These are phyloP conservation scores for Xanthorhoe spadicearia DNA, from an alignment of 2,888 invertebrate species.

Conservation along the genomic window DNA sequence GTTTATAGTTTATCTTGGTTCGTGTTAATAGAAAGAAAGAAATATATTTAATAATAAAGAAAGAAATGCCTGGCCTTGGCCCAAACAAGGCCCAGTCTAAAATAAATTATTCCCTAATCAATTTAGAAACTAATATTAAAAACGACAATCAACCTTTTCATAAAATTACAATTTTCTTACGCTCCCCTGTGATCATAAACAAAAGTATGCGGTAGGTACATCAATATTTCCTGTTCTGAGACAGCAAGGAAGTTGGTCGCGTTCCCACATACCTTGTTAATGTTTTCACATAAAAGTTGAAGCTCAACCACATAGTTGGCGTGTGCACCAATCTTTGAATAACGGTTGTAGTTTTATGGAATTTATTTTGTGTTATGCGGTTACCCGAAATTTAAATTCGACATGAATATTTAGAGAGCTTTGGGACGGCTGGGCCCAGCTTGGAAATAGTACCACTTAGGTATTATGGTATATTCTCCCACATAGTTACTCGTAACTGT, in stretches of 20 bases:
- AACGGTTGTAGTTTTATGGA: slow-evolving; percentile 28
- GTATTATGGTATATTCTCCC: not conserved
- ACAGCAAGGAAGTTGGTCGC: slow-evolving; percentile 35
- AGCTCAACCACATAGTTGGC: slow-evolving; percentile 53
- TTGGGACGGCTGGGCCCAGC: not conserved
- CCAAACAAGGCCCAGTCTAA: too few species aligned
- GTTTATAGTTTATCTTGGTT: too few species aligned
- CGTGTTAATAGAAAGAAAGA: too few species aligned
- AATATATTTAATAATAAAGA: too few species aligned
- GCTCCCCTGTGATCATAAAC: slow-evolving; percentile 23
- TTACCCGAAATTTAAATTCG: slow-evolving; percentile 24
- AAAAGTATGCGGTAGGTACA: slow-evolving; percentile 2
- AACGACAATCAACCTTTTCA: too few species aligned
- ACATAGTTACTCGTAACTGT: not conserved
- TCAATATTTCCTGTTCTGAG: slow-evolving; percentile 36
- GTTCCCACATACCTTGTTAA: slow-evolving; percentile 35
- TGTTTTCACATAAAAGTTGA: slow-evolving; percentile 51
- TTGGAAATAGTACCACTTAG: not conserved
- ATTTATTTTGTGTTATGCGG: slow-evolving; percentile 31
- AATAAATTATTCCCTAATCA: too few species aligned
- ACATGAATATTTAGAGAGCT: slow-evolving; percentile 30
- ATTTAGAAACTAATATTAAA: too few species aligned
- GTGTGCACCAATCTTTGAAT: slow-evolving; percentile 48
- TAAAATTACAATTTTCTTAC: slow-evolving; percentile 32
- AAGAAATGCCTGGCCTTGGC: too few species aligned